Evolutionary conservation across 2,113 vertebrate genomes (phyloP).

Genomic region (Peucedramus taeniatus): DNA sequence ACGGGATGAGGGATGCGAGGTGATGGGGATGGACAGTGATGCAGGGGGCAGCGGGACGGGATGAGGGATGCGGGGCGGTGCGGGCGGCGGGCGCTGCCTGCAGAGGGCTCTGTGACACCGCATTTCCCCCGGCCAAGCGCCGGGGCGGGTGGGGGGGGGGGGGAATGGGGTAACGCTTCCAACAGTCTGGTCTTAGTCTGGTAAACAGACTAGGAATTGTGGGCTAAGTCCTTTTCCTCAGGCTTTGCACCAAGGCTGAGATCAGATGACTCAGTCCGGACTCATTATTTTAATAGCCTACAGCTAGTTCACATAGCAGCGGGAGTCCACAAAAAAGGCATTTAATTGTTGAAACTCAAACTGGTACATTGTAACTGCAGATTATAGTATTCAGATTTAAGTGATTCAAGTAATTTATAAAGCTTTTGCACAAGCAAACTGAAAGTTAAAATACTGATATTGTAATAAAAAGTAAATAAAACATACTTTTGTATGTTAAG

Average conservation of each 20-base stretch:
- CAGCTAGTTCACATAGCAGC: conserved; percentile 76
- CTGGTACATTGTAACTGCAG: conserved; percentile 66
- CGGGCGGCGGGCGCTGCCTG: conserved; percentile 25
- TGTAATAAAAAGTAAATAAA: conserved; percentile 76
- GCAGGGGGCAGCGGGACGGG: not conserved
- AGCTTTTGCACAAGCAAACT: conserved; percentile 65
- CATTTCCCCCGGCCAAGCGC: not conserved
- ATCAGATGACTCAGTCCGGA: conserved; percentile 76
- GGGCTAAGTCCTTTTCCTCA: conserved; percentile 70
- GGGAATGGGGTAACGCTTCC: conserved; percentile 55
- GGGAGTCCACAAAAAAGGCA: conserved; percentile 76
- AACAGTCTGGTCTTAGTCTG: conserved; percentile 67
- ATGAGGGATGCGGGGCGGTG: rapidly evolving
- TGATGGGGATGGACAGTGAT: not conserved
- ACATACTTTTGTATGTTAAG: conserved; percentile 69
- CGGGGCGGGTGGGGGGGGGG: not conserved
- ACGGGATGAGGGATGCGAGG: not conserved
- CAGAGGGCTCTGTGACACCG: conserved; percentile 77
- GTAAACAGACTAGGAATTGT: conserved; percentile 80
- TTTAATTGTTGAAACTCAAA: conserved; percentile 78
- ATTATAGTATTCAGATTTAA: conserved; percentile 69
- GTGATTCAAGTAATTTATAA: conserved; percentile 77
- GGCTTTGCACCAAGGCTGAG: conserved; percentile 74
- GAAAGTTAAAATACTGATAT: conserved; percentile 74
- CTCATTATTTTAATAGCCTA: conserved; percentile 81